Base-by-base conservation (phyloP, 2,797 vertebrate species). In the Chiroxiphia lanceolata region DNA sequence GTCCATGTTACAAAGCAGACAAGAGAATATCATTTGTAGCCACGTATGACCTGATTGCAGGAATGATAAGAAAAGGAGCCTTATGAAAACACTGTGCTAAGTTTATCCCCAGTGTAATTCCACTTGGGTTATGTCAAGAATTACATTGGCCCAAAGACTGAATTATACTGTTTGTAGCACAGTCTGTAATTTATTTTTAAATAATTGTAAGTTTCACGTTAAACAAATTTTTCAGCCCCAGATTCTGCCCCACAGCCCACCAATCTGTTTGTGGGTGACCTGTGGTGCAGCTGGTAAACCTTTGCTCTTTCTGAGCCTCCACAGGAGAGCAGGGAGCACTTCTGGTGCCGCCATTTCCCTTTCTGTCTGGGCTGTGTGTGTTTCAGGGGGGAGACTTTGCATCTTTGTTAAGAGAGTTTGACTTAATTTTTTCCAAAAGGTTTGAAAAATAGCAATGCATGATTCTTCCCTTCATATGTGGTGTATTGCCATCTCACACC, bases 111-210 rank as follows among this genome's bases (percentile, higher is more conserved):
- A 1, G 38, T 68, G 53, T 68, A 61, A 89, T 94, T 85, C 92
- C 81, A 89, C n/a, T 89, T 83, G 78, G 85, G 70, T 91, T 92
- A 76, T 86, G 63, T 76, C 85, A 94, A 84, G 95, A 86, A 83
- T 56, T 85, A 85, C 69, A 81, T 85, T 75, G 72, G 70, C 75
- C 85, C 83, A 61, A 61, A 84, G 74, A 18, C 71, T 51, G 81
- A 91, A 48, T 92, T 78, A 31, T 16, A 87, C 8, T 27, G 64
- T 87, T 68, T 80, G 72, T 83, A 86, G 51, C 22, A 3, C 31
- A 51, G 80, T 25, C 45, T 54, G 33, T 77, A 81, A 90, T 92
- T 93, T 87, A 56, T 90, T 94, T 93, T 87, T 68, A 89, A 92
- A 61, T 68, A 83, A 81, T 89, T 13, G 0, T 48, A 57, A 87